Percentiles rank a stretch among this genome's conserved stretches.
Conservation (phyloP, 2,888 invertebrate genomes). For the Scaptodrosophila latifasciaeformis region DNA sequence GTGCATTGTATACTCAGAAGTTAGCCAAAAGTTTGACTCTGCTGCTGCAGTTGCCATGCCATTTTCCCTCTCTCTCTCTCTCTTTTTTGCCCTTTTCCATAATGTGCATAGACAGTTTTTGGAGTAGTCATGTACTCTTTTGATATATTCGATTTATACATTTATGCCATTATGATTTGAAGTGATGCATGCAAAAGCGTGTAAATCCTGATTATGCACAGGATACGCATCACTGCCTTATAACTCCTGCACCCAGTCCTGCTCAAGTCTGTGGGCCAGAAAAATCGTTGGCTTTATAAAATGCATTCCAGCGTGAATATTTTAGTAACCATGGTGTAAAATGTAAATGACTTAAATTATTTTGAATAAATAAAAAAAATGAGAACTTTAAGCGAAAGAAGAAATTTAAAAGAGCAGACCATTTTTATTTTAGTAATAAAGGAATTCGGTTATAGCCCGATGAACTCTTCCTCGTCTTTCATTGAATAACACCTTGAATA, state of each 20-base stretch:
- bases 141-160: conserved; percentile 40
- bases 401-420: too few relatives aligned
- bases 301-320: too few relatives aligned
- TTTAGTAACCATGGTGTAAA: not conserved
- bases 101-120: not conserved
- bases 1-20: not conserved
- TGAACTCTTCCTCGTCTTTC: too few relatives aligned
- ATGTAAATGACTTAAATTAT: not conserved
- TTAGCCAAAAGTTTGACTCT: not conserved
- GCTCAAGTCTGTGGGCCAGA: too few relatives aligned
- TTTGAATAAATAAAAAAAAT: not conserved
- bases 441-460: too few relatives aligned
- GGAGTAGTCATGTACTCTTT: conserved; percentile 21
- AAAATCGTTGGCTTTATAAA: too few relatives aligned
- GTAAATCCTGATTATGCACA: conserved; percentile 59
- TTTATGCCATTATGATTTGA: conserved; percentile 44
- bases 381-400: too few relatives aligned
- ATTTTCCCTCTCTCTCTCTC: too few relatives aligned
- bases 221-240: conserved; percentile 56
- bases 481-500: too few relatives aligned
- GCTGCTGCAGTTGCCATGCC: not conserved
- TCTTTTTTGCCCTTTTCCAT: not conserved
- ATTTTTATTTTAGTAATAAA: too few relatives aligned
- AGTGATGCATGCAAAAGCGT: conserved; percentile 52
- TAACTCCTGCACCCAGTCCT: conserved; percentile 4